Percentiles rank a stretch among this genome's conserved stretches.
phyloP scores from a whole-genome alignment of 2,888 invertebrate genomes.

The Tipula helvola region DNA sequence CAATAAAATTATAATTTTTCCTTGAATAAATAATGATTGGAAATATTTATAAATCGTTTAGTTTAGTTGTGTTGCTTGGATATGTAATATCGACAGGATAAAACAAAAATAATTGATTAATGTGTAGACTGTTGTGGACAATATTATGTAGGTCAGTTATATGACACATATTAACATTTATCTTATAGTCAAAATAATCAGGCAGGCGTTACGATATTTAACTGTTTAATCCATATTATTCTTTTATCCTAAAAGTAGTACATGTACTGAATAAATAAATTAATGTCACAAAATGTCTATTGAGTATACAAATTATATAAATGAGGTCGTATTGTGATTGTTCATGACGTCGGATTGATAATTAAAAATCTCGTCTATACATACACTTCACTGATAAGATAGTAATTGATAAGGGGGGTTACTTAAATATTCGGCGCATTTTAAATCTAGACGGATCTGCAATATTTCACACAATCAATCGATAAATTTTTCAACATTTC shows the following conservation, averaged over 20 bases:
- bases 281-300: background rate
- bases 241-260: too few relatives aligned
- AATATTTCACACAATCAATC: background rate
- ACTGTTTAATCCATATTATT: background rate
- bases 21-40: background rate
- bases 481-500: background rate
- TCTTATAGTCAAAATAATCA: background rate
- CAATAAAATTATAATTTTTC: background rate
- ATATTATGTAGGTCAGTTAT: background rate
- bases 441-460: background rate
- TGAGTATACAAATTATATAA: background rate
- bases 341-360: background rate
- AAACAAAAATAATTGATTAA: background rate
- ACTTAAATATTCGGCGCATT: background rate
- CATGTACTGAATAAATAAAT: background rate
- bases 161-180: background rate
- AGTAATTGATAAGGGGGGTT: background rate
- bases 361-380: background rate
- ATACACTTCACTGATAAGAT: background rate
- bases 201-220: background rate
- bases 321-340: background rate
- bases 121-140: background rate
- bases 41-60: background rate
- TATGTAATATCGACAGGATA: background rate
- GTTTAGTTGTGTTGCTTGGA: background rate